Evolutionary conservation across 2,888 invertebrate species (phyloP).

Genomic region (Synanthedon andrenaeformis): DNA sequence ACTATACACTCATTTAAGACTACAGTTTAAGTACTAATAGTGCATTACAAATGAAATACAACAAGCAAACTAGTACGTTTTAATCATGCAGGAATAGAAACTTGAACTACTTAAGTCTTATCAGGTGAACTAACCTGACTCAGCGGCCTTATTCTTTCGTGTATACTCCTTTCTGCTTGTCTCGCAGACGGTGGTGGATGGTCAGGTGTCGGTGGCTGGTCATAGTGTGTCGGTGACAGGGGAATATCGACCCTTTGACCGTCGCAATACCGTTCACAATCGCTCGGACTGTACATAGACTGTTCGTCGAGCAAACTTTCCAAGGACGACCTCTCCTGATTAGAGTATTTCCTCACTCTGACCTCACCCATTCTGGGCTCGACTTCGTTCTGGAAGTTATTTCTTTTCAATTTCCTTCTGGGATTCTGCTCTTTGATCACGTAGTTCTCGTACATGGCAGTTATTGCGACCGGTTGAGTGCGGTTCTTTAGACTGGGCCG

Average conservation of each 20-base stretch:
- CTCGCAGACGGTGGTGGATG: constrained; percentile 93
- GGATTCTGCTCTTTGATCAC: constrained; percentile 80
- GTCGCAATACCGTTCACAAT: constrained; percentile 55
- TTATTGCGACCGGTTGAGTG: constrained; percentile 78
- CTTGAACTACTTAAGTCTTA: too few species aligned
- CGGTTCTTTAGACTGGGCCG: constrained; percentile 56
- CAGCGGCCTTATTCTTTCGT: constrained; percentile 88
- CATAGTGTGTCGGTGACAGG: constrained; percentile 88
- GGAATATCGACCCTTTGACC: constrained; percentile 71
- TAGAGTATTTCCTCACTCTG: constrained; percentile 58
- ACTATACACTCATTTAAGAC: too few species aligned
- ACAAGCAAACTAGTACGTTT: too few species aligned
- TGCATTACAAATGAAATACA: too few species aligned
- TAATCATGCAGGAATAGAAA: too few species aligned
- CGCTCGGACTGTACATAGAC: constrained; percentile 63
- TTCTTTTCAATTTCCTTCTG: constrained; percentile 75
- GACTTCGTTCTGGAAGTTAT: constrained; percentile 72
- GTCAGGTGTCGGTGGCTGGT: constrained; percentile 93
- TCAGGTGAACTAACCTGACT: constrained; percentile 82
- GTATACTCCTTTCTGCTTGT: constrained; percentile 90
- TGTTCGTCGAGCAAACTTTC: constrained; percentile 73
- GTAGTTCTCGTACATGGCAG: constrained; percentile 79
- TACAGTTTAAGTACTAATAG: too few species aligned
- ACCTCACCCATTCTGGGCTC: constrained; percentile 61
- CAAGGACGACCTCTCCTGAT: constrained; percentile 67